Evolutionary conservation across 2,113 vertebrate species (phyloP), one percentile per base, ranked within the genome.

Genomic region (Suricata suricatta): DNA sequence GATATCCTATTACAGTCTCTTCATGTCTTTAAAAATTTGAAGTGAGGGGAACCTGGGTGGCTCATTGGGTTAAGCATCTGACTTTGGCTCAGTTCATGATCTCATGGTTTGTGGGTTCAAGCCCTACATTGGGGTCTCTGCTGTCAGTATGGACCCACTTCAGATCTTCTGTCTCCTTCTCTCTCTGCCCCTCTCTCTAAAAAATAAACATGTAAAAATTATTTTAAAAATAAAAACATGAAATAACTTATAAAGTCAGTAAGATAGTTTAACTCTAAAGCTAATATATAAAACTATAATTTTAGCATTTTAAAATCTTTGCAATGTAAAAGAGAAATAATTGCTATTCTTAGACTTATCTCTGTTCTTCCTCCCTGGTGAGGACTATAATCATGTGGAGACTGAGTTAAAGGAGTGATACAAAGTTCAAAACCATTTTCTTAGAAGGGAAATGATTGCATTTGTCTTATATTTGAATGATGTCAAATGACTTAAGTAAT

Each of bases 241-340:
- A 93, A 97, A 83, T 89, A 7, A 90, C 35, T 94, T 74, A 84
- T 31, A 9, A 87, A 95, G n/a, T 82, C 83, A 95, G 50, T 77
- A 54, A 97, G 31, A 87, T 74, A 27, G 35, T 90, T 35, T 47
- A 95, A 79, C 10, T 66, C 13, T 44, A 93, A n/a, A 50, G 7
- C 10, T 93, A 52, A 90, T 2, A 60, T 21, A 93, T 17, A 90
- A 95, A 82, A 66, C 77, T 96, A 69, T 93, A 90, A 96, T 96
- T 96, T 95, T 60, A 81, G 23, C 33, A 88, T 90, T 97, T 92
- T 87, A 57, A 97, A 96, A 90, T 72, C 54, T 93, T 86, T 83
- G 27, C 19, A 71, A 82, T n/a, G 52, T 83, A 50, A 85, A 96
- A 96, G 90, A 86, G 16, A 35, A 23, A 23, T 86, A 79, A 71